Conservation (phyloP, 2,888 invertebrate genomes). For the Polydesmus complanatus region DNA sequence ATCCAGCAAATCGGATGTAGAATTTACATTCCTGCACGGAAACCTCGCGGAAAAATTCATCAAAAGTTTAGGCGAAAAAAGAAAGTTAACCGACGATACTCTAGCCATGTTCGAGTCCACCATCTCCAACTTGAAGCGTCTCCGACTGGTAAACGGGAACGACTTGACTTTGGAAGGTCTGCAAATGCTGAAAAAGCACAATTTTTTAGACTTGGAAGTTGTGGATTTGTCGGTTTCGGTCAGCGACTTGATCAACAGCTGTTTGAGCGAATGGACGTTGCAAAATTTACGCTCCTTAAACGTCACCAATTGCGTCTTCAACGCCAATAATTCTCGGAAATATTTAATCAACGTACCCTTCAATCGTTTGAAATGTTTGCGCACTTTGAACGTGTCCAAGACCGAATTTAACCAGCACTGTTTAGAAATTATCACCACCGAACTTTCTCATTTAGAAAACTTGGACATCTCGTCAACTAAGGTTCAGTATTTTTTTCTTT, state of each 20-base stretch:
- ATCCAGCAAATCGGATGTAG: slow-evolving; percentile 36
- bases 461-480: slow-evolving; percentile 50
- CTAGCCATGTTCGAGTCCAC: slow-evolving; percentile 45
- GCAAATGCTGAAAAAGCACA: slow-evolving; percentile 45
- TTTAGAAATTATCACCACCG: slow-evolving; percentile 49
- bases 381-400: slow-evolving; percentile 45
- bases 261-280: slow-evolving; percentile 50
- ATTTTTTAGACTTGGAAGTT: slow-evolving; percentile 46
- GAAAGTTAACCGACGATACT: slow-evolving; percentile 44
- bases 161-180: slow-evolving; percentile 44
- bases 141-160: slow-evolving; percentile 45
- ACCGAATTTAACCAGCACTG: slow-evolving; percentile 53
- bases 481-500: slow-evolving; percentile 18
- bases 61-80: slow-evolving; percentile 41
- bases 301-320: slow-evolving; percentile 47
- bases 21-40: slow-evolving; percentile 43
- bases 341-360: slow-evolving; percentile 41
- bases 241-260: slow-evolving; percentile 45
- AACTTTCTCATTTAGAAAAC: slow-evolving; percentile 46
- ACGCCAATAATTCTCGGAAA: slow-evolving; percentile 21
- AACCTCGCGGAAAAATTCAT: slow-evolving; percentile 45
- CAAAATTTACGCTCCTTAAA: slow-evolving; percentile 46
- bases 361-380: slow-evolving; percentile 45
- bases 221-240: slow-evolving; percentile 42
- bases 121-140: slow-evolving; percentile 44